Conservation (phyloP, 2,797 vertebrate genomes). For the Allochrocebus solatus region DNA sequence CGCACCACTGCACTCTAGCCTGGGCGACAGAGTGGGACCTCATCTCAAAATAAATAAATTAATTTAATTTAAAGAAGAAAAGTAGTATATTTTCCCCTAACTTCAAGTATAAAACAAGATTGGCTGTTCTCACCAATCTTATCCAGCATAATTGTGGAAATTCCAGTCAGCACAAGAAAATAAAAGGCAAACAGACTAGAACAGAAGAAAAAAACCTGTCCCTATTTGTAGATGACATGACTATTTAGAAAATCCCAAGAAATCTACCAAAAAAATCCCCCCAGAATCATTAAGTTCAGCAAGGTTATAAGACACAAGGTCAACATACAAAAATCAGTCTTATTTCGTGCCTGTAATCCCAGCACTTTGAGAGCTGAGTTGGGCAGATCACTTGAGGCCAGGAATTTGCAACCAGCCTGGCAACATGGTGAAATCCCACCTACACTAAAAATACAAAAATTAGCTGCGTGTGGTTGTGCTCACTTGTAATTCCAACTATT, state of each 20-base stretch:
- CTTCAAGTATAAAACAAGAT: background rate
- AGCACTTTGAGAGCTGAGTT: background rate
- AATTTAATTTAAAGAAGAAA: background rate
- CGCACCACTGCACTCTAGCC: no score
- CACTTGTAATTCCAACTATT: background rate
- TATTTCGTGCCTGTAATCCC: background rate
- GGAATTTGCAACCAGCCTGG: background rate
- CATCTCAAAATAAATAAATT: background rate
- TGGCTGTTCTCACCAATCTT: background rate
- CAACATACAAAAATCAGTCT: background rate
- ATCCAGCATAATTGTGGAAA: background rate
- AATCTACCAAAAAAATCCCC: background rate
- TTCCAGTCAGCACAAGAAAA: background rate
- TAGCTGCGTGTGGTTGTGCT: background rate
- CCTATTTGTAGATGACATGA: background rate
- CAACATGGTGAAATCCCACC: background rate
- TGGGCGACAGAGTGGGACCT: no score
- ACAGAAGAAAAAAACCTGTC: background rate
- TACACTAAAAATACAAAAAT: background rate
- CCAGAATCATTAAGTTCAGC: background rate
- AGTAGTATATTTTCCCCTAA: background rate
- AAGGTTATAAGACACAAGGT: background rate
- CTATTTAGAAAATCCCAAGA: background rate
- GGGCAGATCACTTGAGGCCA: background rate
- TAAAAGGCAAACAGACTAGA: background rate